These are phyloP conservation scores for Seriola rivoliana DNA, from an alignment of 2,113 vertebrate species.

Conservation along the genomic window DNA sequence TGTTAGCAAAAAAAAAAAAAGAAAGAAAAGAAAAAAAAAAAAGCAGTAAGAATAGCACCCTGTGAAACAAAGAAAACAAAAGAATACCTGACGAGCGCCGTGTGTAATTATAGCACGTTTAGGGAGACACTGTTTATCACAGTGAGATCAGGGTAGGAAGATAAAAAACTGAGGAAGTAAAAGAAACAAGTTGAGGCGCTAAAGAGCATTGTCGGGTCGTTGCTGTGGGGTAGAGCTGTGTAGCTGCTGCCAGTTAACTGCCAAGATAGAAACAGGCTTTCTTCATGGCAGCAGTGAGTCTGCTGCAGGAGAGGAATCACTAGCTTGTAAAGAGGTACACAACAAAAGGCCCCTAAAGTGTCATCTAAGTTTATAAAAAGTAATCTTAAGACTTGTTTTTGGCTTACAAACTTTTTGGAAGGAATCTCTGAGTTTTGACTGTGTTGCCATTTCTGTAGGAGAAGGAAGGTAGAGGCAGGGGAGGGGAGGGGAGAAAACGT, in stretches of 20 bases:
- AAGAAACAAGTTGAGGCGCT: slow-evolving; percentile 47
- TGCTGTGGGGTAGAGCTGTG: slow-evolving; percentile 58
- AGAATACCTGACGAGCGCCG: slow-evolving; percentile 48
- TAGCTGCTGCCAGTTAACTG: slow-evolving; percentile 65
- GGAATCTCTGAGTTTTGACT: slow-evolving; percentile 32
- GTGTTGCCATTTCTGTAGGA: slow-evolving; percentile 1
- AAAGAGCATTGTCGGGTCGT: slow-evolving; percentile 59
- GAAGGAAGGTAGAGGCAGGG: neutral
- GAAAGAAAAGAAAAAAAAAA: slow-evolving; percentile 26
- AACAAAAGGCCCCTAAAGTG: slow-evolving; percentile 51
- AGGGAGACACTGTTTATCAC: slow-evolving; percentile 62
- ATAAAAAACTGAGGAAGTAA: slow-evolving; percentile 48
- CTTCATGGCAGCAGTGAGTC: slow-evolving; percentile 50
- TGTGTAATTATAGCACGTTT: slow-evolving; percentile 71
- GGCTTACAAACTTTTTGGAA: slow-evolving; percentile 53
- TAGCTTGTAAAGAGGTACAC: slow-evolving; percentile 36
- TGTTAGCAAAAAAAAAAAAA: slow-evolving; percentile 19
- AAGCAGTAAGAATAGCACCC: slow-evolving; percentile 52
- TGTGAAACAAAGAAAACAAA: slow-evolving; percentile 37
- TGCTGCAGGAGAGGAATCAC: slow-evolving; percentile 53
- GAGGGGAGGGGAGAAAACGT: neutral
- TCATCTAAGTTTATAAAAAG: slow-evolving; percentile 66
- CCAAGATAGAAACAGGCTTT: slow-evolving; percentile 60
- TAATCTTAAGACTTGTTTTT: slow-evolving; percentile 39
- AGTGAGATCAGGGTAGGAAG: slow-evolving; percentile 36